Evolutionary conservation across 2,888 invertebrate species (phyloP), one percentile per base, ranked within the genome.

Genomic region (Carcina quercana): DNA sequence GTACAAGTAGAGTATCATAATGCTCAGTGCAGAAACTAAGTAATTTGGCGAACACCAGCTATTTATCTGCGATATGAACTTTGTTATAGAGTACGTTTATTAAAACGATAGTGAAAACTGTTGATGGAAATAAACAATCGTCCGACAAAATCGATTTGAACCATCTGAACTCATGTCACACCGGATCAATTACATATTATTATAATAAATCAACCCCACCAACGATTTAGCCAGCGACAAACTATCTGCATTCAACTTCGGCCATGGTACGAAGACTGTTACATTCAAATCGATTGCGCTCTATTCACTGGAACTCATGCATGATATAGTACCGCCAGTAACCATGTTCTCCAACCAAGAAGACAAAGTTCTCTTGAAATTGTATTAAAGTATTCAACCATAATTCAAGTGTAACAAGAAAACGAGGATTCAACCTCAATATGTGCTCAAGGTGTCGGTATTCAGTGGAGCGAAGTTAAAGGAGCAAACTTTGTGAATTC

Each of bases 361-460:
- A 43, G 53, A 38, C 48, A 45, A 58, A 62, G 44, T 61, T 59
- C 39, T 44, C 35, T 37, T 39, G 43, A 58, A 67, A 70, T 65
- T 64, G 54, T 68, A 70, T 66, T 65, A 69, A 71, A 70, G 61
- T 67, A 64, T 60, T 59, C 59, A 52, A 38, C 67, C 57, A 72
- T 76, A 74, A 70, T 67, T 74, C 67, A 72, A 68, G 56, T 60
- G 65, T 66, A 75, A 75, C 71, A 72, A 71, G 72, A 67, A 73
- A 74, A 69, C 62, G 63, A 63, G 64, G 66, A 72, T 76, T 73
- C 71, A 72, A 74, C 75, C 76, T 67, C 75, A 78, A 79, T 79
- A 80, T 79, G 76, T 79, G 80, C 60, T 70, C 73, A 67, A 76
- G 73, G 75, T 76, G 75, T 75, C 71, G 59, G 60, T 70, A 75